Evolutionary conservation across 2,113 vertebrate species (phyloP).

Genomic region (Sinocyclocheilus maitianheensis): DNA sequence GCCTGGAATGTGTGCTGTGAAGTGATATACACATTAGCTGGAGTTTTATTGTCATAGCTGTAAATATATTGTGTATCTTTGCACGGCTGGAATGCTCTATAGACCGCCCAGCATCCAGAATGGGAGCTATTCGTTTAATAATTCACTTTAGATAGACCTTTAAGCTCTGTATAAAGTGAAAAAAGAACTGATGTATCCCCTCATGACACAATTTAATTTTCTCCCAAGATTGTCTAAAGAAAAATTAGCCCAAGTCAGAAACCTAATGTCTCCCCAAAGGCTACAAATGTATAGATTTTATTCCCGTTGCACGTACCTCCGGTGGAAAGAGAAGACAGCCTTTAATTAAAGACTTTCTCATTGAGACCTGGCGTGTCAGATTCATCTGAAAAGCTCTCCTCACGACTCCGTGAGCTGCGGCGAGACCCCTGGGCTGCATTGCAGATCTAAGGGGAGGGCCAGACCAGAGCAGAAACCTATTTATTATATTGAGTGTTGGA

Average conservation of each 20-base stretch:
- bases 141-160: neutral
- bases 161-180: neutral
- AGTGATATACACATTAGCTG: neutral
- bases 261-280: slow-evolving; percentile 36
- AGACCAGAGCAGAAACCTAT: slow-evolving; percentile 14
- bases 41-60: neutral
- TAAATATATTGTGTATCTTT: neutral
- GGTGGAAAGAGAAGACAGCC: slow-evolving; percentile 8
- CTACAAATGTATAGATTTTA: slow-evolving; percentile 29
- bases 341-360: slow-evolving; percentile 48
- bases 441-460: slow-evolving; percentile 11
- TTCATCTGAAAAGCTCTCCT: slow-evolving; percentile 31
- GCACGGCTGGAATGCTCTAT: neutral
- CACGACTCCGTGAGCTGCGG: neutral
- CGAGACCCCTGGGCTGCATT: slow-evolving; percentile 10
- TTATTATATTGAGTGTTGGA: slow-evolving; percentile 25
- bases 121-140: neutral
- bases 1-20: neutral
- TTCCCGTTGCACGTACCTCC: neutral
- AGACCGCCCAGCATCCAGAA: neutral
- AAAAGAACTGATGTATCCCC: neutral
- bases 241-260: slow-evolving; percentile 24
- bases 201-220: slow-evolving; percentile 17
- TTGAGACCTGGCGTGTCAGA: neutral
- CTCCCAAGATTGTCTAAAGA: slow-evolving; percentile 16